Evolutionary conservation across 2,888 invertebrate genomes (phyloP).

Genomic region (Napeogenes inachia): DNA sequence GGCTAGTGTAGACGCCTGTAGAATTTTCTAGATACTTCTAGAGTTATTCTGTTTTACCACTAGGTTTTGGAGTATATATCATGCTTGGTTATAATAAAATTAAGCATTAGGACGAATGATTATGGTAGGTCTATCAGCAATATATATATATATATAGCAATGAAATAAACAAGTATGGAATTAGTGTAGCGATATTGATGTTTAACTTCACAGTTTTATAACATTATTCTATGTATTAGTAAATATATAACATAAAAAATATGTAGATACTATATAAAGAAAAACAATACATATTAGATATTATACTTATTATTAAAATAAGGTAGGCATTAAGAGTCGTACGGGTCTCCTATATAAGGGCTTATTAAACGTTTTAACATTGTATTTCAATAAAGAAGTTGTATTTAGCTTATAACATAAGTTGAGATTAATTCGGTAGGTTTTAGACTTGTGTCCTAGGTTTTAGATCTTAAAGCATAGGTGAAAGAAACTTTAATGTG

Average conservation of each 20-base stretch:
- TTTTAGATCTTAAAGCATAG: conserved; percentile 13
- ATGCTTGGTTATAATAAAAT: no score
- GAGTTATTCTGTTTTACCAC: not conserved
- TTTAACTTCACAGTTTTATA: not conserved
- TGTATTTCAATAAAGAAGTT: no score
- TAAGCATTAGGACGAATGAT: not conserved
- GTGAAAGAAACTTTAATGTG: conserved; percentile 22
- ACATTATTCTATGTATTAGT: not conserved
- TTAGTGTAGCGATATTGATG: conserved; percentile 2
- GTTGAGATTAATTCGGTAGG: no score
- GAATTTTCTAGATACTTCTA: conserved; percentile 1
- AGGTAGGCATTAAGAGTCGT: conserved; percentile 6
- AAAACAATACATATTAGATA: not conserved
- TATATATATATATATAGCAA: conserved; percentile 4
- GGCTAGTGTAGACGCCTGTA: conserved; percentile 55
- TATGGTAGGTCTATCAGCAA: not conserved
- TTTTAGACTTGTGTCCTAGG: no score
- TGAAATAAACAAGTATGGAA: conserved; percentile 2
- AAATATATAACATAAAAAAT: not conserved
- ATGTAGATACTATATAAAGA: not conserved
- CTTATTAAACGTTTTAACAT: not conserved
- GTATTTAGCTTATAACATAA: no score
- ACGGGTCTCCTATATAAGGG: conserved; percentile 10
- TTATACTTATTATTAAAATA: not conserved
- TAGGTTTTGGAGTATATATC: no score